Evolutionary conservation across 2,113 vertebrate genomes (phyloP).

Genomic region (Climacteris rufus): DNA sequence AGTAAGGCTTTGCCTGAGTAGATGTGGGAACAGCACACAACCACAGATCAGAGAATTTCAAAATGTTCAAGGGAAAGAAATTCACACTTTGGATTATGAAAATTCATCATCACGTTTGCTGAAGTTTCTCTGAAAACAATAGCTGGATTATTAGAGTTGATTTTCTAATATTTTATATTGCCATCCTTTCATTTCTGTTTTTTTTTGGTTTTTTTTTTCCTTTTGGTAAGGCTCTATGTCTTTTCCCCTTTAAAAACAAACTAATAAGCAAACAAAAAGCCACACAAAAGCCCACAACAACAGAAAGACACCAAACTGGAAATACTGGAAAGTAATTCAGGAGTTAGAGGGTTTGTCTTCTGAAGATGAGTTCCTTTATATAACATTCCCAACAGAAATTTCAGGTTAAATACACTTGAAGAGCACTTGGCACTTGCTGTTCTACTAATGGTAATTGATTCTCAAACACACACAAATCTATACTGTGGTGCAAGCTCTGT

Average conservation of each 20-base stretch:
- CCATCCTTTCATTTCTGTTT: background rate
- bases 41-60: background rate
- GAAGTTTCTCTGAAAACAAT: background rate
- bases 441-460: conserved; percentile 37
- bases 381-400: background rate
- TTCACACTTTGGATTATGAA: background rate
- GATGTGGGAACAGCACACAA: background rate
- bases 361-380: background rate
- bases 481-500: background rate
- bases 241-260: background rate
- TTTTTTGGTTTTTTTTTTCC: background rate
- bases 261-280: background rate
- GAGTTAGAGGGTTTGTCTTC: background rate
- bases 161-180: background rate
- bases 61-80: background rate
- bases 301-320: background rate
- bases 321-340: background rate
- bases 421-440: background rate
- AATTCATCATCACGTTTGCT: background rate
- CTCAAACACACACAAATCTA: conserved; percentile 2
- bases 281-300: background rate
- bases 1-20: background rate
- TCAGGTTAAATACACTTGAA: background rate
- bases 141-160: background rate
- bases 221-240: background rate